Evolutionary conservation across 2,797 vertebrate genomes (phyloP).

Genomic region (Lithobates sylvaticus): DNA sequence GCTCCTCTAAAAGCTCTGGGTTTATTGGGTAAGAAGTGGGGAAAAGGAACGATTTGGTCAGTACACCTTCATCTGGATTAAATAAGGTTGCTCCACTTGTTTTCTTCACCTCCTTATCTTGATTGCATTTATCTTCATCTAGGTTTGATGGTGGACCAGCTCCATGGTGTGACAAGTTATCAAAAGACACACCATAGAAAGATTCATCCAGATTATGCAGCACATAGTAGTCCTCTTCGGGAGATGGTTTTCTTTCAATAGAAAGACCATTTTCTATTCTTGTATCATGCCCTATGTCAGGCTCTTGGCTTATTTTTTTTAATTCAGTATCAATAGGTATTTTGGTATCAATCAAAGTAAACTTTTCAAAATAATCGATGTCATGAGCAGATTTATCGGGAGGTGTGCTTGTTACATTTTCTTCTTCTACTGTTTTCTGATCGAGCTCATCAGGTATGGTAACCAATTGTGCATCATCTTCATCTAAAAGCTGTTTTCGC

Average conservation of each 20-base stretch:
- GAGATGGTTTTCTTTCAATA: conserved; percentile 65
- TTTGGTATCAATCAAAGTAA: conserved; percentile 87
- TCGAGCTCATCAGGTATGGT: not conserved
- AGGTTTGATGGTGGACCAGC: not conserved
- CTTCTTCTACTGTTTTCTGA: conserved; percentile 44
- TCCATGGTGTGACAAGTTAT: conserved; percentile 61
- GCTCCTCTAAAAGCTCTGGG: conserved; percentile 88
- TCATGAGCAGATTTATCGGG: conserved; percentile 70
- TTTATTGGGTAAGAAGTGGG: conserved; percentile 85
- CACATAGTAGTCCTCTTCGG: conserved; percentile 61
- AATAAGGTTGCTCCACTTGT: conserved; percentile 84
- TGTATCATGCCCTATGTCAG: not conserved
- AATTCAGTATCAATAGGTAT: conserved; percentile 72
- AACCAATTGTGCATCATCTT: conserved; percentile 30
- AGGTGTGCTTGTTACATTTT: conserved; percentile 60
- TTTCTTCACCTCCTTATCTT: conserved; percentile 69
- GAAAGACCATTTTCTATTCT: conserved; percentile 58
- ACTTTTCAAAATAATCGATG: conserved; percentile 94
- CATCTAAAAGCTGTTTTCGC: conserved; percentile 67
- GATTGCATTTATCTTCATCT: conserved; percentile 49
- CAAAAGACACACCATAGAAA: conserved; percentile 81
- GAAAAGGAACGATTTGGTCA: conserved; percentile 85
- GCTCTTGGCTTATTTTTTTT: conserved; percentile 62
- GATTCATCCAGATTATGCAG: conserved; percentile 86
- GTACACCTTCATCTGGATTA: conserved; percentile 81